Conservation (phyloP, 2,888 invertebrate species). For the Ommatoiulus sabulosus region DNA sequence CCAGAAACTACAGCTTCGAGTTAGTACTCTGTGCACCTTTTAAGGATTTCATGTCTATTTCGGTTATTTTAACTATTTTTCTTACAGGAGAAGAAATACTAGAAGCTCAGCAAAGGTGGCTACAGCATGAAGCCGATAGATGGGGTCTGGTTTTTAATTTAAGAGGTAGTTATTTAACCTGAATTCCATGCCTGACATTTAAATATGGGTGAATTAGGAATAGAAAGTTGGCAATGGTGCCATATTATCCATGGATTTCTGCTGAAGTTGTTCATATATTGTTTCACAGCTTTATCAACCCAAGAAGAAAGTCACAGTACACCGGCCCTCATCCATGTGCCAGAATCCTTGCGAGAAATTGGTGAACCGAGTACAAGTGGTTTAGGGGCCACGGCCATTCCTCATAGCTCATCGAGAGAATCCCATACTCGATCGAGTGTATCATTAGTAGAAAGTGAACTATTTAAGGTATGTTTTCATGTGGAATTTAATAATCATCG, state of each 20-base stretch:
- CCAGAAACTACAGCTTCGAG: conserved; percentile 74
- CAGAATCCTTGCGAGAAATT: conserved; percentile 65
- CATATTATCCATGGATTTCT: not conserved
- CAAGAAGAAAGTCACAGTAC: conserved; percentile 92
- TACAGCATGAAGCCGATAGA: conserved; percentile 88
- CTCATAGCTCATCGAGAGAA: conserved; percentile 78
- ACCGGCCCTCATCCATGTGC: conserved; percentile 81
- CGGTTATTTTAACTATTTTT: not conserved
- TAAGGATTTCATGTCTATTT: conserved; percentile 5
- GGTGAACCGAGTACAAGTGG: conserved; percentile 71
- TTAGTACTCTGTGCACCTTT: conserved; percentile 66
- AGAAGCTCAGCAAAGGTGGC: conserved; percentile 90
- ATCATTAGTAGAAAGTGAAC: conserved; percentile 84
- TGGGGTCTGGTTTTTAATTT: conserved; percentile 86
- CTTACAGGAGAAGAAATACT: conserved; percentile 77
- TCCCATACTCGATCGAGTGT: conserved; percentile 79
- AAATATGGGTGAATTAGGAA: not conserved
- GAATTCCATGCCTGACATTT: too few species aligned
- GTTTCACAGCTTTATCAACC: conserved; percentile 77
- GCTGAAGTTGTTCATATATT: not conserved
- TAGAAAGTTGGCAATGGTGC: not conserved
- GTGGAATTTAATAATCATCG: not conserved
- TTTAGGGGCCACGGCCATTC: conserved; percentile 80
- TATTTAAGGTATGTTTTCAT: conserved; percentile 75
- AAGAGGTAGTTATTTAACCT: conserved; percentile 74